phyloP scores from a whole-genome alignment of 2,888 invertebrate species.

The Ceratothoa steindachneri region DNA sequence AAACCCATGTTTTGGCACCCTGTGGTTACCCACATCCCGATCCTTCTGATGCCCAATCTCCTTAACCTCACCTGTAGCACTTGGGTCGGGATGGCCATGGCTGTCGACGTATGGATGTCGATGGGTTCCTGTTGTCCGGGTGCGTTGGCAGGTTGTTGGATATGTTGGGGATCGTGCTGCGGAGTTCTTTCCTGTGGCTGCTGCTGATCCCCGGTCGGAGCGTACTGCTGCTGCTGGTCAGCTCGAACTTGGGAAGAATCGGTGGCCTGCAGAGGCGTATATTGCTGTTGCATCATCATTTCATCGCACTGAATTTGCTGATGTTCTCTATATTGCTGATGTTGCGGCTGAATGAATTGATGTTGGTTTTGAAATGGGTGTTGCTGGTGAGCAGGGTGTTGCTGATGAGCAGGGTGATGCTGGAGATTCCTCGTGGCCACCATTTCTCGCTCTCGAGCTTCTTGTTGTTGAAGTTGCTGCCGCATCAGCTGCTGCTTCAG shows the following conservation, averaged over 20 bases:
- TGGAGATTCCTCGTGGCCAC: constrained; percentile 7
- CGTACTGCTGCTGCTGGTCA: not conserved
- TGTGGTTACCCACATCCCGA: no score
- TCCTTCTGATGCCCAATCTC: no score
- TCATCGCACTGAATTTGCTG: not conserved
- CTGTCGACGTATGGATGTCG: constrained; percentile 20
- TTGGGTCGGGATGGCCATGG: constrained; percentile 26
- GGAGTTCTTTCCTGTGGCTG: constrained; percentile 14
- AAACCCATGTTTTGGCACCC: no score
- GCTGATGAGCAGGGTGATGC: constrained; percentile 21
- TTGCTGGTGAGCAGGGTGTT: constrained; percentile 22
- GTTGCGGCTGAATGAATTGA: constrained; percentile 18
- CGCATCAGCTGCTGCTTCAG: constrained; percentile 42
- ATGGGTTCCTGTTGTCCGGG: constrained; percentile 16
- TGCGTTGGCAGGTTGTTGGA: not conserved
- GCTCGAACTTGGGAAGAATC: no score
- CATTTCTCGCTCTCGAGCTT: constrained; percentile 26
- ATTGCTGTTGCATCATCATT: not conserved
- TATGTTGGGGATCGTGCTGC: constrained; percentile 1
- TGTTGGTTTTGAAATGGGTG: constrained; percentile 15
- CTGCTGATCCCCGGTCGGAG: not conserved
- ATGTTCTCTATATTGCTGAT: constrained; percentile 21
- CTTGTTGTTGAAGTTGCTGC: constrained; percentile 41
- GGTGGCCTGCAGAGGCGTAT: no score
- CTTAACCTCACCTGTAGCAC: constrained; percentile 31